Evolutionary conservation across 1,140 invertebrate genomes (phyloP).

Genomic region (Calephelis virginiensis): DNA sequence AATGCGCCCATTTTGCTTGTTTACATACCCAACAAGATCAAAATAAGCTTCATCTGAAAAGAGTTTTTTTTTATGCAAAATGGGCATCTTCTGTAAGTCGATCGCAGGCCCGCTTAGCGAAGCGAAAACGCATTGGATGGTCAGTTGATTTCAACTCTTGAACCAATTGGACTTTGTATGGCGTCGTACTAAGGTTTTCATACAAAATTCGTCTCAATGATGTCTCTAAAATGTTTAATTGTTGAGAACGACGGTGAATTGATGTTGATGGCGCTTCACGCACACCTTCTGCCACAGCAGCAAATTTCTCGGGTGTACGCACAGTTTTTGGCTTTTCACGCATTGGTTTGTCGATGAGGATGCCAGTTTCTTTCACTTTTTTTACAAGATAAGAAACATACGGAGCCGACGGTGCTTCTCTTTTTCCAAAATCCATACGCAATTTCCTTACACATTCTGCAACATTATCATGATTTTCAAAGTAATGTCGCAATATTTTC

Average conservation of each 20-base stretch:
- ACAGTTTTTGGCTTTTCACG: slow-evolving; percentile 29
- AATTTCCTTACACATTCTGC: slow-evolving; percentile 20
- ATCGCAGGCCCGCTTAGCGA: slow-evolving; percentile 18
- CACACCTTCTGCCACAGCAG: slow-evolving; percentile 25
- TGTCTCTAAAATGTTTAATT: slow-evolving; percentile 22
- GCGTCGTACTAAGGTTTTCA: slow-evolving; percentile 20
- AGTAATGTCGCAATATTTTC: slow-evolving; percentile 25
- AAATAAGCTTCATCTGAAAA: slow-evolving; percentile 13
- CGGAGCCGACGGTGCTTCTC: slow-evolving; percentile 18
- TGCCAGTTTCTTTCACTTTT: slow-evolving; percentile 27
- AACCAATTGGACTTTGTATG: slow-evolving; percentile 21
- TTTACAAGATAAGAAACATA: slow-evolving; percentile 22
- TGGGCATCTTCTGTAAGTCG: slow-evolving; percentile 17
- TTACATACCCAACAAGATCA: slow-evolving; percentile 5
- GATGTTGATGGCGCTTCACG: slow-evolving; percentile 20
- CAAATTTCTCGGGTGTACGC: neutral
- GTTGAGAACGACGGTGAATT: neutral
- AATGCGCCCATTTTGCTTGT: slow-evolving; percentile 14
- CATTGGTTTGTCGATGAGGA: slow-evolving; percentile 29
- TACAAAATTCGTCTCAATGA: slow-evolving; percentile 22
- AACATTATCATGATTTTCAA: slow-evolving; percentile 28
- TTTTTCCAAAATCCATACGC: slow-evolving; percentile 17
- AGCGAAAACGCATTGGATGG: slow-evolving; percentile 23
- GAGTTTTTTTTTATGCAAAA: slow-evolving; percentile 18
- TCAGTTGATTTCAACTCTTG: slow-evolving; percentile 24